These are phyloP conservation scores for Propsilocerus akamusi DNA, from an alignment of 1,140 invertebrate species.

Conservation along the genomic window DNA sequence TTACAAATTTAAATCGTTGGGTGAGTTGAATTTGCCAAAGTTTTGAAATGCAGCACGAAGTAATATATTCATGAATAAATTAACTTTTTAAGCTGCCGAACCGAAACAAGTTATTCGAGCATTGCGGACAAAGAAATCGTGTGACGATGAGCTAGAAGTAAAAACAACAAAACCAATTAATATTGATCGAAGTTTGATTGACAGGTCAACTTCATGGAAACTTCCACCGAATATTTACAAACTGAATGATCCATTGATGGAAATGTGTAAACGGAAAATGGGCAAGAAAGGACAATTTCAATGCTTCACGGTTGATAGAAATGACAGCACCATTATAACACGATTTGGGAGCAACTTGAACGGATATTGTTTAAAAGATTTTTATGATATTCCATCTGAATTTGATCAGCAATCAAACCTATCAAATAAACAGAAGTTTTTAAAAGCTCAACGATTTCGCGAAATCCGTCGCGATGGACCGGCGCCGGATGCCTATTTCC, in stretches of 20 bases:
- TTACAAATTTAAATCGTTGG: not conserved
- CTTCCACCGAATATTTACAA: not conserved
- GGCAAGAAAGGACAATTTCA: not conserved
- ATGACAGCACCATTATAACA: not conserved
- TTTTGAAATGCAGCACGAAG: not conserved
- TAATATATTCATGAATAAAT: not conserved
- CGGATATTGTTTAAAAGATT: not conserved
- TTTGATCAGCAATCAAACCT: not conserved
- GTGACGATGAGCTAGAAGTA: not conserved
- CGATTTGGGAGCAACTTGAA: too few species aligned
- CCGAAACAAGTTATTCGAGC: conserved; percentile 1
- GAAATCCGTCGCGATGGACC: not conserved
- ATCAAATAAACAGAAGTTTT: not conserved
- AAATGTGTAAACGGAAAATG: not conserved
- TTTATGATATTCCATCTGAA: not conserved
- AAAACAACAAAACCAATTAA: not conserved
- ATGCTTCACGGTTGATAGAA: not conserved
- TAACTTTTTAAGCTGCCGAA: not conserved
- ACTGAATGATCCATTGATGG: not conserved
- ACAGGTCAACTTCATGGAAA: not conserved
- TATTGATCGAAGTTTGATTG: not conserved
- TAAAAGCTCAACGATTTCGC: not conserved
- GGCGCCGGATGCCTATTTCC: not conserved
- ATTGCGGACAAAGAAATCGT: not conserved
- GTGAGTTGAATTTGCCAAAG: not conserved